Conservation (phyloP, 2,113 vertebrate genomes). For the Atherinomorus stipes region DNA sequence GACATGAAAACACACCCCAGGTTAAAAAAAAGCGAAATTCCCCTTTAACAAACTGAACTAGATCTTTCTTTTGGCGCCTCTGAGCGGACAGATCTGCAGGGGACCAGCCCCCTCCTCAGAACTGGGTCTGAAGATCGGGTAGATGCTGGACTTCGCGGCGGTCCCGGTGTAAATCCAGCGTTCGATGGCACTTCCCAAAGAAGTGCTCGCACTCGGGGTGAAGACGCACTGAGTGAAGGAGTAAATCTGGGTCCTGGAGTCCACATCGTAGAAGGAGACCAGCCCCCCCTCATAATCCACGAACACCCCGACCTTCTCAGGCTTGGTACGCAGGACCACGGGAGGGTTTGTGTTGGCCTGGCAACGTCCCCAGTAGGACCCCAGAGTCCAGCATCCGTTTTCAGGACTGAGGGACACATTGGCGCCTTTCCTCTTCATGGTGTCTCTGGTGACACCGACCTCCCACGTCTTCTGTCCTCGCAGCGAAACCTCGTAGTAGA, state of each 20-base stretch:
- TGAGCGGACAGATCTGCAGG: conserved; percentile 7
- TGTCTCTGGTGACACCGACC: not conserved
- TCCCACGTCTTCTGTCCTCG: not conserved
- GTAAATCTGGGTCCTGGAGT: conserved; percentile 5
- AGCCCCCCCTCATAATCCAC: conserved; percentile 11
- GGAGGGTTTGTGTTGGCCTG: conserved; percentile 15
- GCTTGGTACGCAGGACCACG: not conserved
- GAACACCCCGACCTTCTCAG: conserved; percentile 12
- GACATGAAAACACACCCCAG: no score
- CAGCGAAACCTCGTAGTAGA: conserved; percentile 4
- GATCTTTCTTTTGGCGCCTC: not conserved
- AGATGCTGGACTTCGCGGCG: not conserved
- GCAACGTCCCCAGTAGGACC: not conserved
- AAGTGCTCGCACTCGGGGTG: not conserved
- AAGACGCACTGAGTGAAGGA: conserved; percentile 20
- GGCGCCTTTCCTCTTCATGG: not conserved
- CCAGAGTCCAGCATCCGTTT: conserved; percentile 38
- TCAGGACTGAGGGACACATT: conserved; percentile 10
- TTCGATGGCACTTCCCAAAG: no score
- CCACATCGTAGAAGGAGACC: conserved; percentile 26
- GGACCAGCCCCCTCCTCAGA: not conserved
- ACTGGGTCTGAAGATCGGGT: conserved; percentile 17
- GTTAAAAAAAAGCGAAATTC: no score
- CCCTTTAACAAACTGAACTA: not conserved
- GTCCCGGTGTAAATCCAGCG: not conserved